These are phyloP conservation scores for Vanessa atalanta DNA, from an alignment of 1,140 invertebrate species.

Conservation along the genomic window DNA sequence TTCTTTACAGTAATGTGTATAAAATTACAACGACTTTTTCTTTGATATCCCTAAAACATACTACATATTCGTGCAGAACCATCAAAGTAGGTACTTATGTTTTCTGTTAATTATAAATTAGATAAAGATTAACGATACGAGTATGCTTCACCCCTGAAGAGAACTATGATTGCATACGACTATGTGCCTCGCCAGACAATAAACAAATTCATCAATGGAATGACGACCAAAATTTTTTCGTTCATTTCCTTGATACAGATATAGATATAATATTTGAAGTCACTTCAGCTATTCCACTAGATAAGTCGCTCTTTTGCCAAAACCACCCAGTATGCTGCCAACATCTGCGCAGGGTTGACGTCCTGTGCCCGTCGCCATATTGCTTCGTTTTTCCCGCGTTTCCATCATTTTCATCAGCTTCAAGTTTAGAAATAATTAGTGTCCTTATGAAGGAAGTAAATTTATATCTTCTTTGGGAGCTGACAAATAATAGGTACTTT, in stretches of 20 bases:
- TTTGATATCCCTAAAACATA: too few relatives aligned
- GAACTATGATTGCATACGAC: too few relatives aligned
- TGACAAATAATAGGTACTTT: constrained; percentile 50
- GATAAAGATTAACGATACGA: too few relatives aligned
- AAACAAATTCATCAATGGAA: background rate
- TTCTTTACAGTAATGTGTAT: too few relatives aligned
- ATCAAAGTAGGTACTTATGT: too few relatives aligned
- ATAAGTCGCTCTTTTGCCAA: constrained; percentile 57
- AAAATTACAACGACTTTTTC: too few relatives aligned
- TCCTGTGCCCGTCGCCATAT: constrained; percentile 32
- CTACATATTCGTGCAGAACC: too few relatives aligned
- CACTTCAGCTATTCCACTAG: constrained; percentile 14
- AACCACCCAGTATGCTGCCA: constrained; percentile 66
- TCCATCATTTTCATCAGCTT: constrained; percentile 45
- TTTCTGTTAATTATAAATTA: too few relatives aligned
- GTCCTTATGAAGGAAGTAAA: constrained; percentile 71
- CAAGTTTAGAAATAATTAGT: constrained; percentile 47
- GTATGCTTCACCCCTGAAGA: too few relatives aligned
- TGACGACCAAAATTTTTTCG: background rate
- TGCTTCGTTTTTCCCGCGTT: constrained; percentile 47
- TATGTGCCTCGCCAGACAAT: background rate
- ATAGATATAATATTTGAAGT: constrained; percentile 1
- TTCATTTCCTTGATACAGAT: constrained; percentile 9
- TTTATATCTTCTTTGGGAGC: constrained; percentile 48
- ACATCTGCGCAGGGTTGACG: constrained; percentile 53